Evolutionary conservation across 1,140 invertebrate genomes (phyloP).

Genomic region (Globodera ellingtonae): DNA sequence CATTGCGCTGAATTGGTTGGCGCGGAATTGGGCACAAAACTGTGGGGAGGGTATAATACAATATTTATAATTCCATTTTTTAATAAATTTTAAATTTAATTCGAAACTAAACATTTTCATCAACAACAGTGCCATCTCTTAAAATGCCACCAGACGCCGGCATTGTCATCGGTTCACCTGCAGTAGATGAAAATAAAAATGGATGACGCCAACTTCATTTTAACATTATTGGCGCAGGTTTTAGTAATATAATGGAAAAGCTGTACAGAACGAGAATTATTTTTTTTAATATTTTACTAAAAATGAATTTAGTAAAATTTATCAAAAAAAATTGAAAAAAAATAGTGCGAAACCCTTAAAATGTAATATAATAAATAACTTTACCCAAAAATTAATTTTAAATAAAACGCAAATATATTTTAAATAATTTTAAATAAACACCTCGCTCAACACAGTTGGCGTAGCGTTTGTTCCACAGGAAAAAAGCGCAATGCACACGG

Average conservation of each 20-base stretch:
- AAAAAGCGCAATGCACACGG: slow-evolving; percentile 33
- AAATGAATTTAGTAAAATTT: too few species aligned
- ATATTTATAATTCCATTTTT: not conserved
- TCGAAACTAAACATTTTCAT: not conserved
- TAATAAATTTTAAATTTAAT: not conserved
- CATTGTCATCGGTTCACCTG: not conserved
- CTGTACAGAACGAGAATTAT: too few species aligned
- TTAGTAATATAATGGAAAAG: too few species aligned
- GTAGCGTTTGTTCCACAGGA: slow-evolving; percentile 33
- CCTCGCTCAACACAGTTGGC: slow-evolving; percentile 25
- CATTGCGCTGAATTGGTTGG: slow-evolving; percentile 12
- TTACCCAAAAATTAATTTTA: too few species aligned
- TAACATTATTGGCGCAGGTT: too few species aligned
- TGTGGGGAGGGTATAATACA: not conserved
- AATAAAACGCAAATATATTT: too few species aligned
- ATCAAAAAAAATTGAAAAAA: too few species aligned
- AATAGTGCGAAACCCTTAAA: too few species aligned
- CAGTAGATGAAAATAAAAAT: not conserved
- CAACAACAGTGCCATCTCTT: not conserved
- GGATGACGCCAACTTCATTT: too few species aligned
- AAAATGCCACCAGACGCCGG: not conserved
- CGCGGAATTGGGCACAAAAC: slow-evolving; percentile 18
- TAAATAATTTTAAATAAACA: not conserved
- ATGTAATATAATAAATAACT: too few species aligned
- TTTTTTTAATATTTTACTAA: too few species aligned